Percentiles rank a stretch among this genome's conserved stretches.
These are phyloP conservation scores for Cremastinae sp. DNA, from an alignment of 2,888 invertebrate genomes.

Conservation along the genomic window DNA sequence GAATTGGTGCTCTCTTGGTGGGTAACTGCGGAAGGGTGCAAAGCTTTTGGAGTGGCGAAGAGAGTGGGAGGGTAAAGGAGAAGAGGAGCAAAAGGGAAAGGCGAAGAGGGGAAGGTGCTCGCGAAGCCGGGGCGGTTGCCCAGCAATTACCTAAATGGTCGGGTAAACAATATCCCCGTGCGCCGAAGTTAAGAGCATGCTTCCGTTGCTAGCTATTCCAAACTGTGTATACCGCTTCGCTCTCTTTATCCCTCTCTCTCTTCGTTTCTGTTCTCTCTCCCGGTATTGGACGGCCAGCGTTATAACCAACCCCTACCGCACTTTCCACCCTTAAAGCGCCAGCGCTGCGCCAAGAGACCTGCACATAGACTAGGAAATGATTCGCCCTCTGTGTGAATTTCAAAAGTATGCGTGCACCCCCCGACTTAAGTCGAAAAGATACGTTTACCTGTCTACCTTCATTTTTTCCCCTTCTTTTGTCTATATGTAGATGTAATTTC, in stretches of 20 bases:
- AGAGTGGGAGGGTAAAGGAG: constrained; percentile 59
- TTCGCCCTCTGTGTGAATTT: constrained; percentile 26
- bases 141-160: constrained; percentile 80
- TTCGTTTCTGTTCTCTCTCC: constrained; percentile 28
- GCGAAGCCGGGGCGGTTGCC: constrained; percentile 74
- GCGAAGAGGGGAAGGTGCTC: constrained; percentile 30
- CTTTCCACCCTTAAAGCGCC: constrained; percentile 45
- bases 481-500: constrained; percentile 7
- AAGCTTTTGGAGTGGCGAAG: constrained; percentile 60
- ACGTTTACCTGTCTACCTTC: constrained; percentile 8
- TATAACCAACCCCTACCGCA: constrained; percentile 46
- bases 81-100: constrained; percentile 26
- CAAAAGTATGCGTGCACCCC: constrained; percentile 18
- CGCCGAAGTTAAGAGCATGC: constrained; percentile 75
- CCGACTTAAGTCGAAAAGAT: constrained; percentile 25
- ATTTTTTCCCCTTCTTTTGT: neutral
- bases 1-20: constrained; percentile 8
- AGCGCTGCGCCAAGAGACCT: constrained; percentile 39
- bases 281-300: constrained; percentile 56
- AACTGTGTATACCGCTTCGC: constrained; percentile 45
- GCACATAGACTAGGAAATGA: constrained; percentile 10
- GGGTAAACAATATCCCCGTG: constrained; percentile 79
- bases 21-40: constrained; percentile 6
- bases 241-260: too few species aligned
- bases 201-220: constrained; percentile 53